A percentile compares a stretch with the other conserved stretches of the same genome.
Conservation (phyloP, 2,888 invertebrate species). For the Dynastes hyllus region DNA sequence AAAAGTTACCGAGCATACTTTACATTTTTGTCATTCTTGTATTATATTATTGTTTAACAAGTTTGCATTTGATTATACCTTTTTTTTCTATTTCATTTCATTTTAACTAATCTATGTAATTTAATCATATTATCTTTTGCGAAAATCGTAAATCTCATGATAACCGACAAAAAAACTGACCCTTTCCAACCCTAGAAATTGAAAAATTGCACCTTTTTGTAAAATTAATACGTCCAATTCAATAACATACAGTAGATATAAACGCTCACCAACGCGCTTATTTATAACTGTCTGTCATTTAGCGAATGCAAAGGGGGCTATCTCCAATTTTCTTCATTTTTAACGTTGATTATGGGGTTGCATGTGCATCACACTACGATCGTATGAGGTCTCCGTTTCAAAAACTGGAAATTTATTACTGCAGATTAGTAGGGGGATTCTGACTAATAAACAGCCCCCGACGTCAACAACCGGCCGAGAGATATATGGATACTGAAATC, state of each 20-base stretch:
- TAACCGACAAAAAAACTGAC: too few species aligned
- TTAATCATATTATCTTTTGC: too few species aligned
- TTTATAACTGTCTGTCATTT: slow-evolving; percentile 38
- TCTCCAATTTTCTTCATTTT: slow-evolving; percentile 30
- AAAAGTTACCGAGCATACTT: too few species aligned
- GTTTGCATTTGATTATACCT: too few species aligned
- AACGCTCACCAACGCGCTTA: slow-evolving; percentile 17
- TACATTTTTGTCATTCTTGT: too few species aligned
- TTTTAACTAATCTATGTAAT: too few species aligned
- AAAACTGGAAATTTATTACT: slow-evolving; percentile 51
- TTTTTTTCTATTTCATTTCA: too few species aligned
- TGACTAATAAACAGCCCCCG: slow-evolving; percentile 68
- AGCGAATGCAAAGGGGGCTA: slow-evolving; percentile 9
- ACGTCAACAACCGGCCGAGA: slow-evolving; percentile 65
- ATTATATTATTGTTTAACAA: too few species aligned
- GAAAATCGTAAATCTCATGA: too few species aligned
- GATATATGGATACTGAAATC: slow-evolving; percentile 70
- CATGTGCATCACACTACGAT: slow-evolving; percentile 30
- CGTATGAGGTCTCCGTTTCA: slow-evolving; percentile 41
- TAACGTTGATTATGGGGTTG: slow-evolving; percentile 42
- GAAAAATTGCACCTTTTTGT: not conserved
- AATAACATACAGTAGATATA: slow-evolving; percentile 3
- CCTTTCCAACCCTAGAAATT: not conserved
- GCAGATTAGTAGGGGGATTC: slow-evolving; percentile 57
- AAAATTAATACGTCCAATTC: slow-evolving; percentile 26